Percentiles rank a stretch among this genome's conserved stretches.
Conservation (phyloP, 2,888 invertebrate species). For the Nomada ruficornis region DNA sequence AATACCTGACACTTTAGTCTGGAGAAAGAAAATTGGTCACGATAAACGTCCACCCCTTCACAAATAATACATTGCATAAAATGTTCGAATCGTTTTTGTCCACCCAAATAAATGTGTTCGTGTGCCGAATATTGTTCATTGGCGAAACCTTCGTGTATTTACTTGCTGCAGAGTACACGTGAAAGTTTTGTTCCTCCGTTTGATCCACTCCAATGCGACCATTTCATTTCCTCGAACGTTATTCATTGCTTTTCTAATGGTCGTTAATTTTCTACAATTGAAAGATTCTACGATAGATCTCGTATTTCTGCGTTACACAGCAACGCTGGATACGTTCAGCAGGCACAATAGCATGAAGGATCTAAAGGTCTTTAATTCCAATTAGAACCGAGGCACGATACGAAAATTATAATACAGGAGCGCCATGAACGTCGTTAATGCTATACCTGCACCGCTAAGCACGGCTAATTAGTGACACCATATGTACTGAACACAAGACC, state of each 20-base stretch:
- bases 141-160: too few species aligned
- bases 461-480: conserved; percentile 25
- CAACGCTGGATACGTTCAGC: neutral
- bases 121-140: too few species aligned
- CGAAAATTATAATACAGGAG: conserved; percentile 10
- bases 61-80: too few species aligned
- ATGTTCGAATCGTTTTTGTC: too few species aligned
- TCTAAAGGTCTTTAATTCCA: conserved; percentile 3
- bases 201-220: too few species aligned
- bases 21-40: too few species aligned
- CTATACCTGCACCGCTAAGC: conserved; percentile 22
- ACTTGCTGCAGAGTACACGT: too few species aligned
- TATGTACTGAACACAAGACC: neutral
- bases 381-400: conserved; percentile 6
- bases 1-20: conserved; percentile 5
- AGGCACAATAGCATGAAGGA: neutral
- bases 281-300: neutral
- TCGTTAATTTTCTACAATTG: conserved; percentile 20
- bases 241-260: too few species aligned
- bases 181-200: too few species aligned
- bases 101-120: too few species aligned
- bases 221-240: too few species aligned
- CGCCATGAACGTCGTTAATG: neutral
- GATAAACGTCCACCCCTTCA: too few species aligned
- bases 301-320: neutral